Evolutionary conservation across 2,797 vertebrate species (phyloP).

Genomic region (Channa striata): DNA sequence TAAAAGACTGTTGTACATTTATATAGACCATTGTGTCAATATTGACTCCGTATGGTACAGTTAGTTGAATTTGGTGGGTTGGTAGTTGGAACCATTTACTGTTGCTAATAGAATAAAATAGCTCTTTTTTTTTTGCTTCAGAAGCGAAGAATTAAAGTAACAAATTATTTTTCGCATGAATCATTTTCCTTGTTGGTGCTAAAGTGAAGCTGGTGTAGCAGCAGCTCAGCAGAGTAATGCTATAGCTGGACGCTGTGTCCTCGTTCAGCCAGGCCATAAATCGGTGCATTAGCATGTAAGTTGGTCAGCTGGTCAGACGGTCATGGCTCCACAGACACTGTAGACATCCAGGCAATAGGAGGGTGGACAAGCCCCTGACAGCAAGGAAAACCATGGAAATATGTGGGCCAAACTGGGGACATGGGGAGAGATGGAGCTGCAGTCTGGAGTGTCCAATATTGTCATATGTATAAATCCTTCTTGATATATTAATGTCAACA

Average conservation of each 20-base stretch:
- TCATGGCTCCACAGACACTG: constrained; percentile 41
- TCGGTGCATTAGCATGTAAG: constrained; percentile 59
- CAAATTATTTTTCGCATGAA: constrained; percentile 20
- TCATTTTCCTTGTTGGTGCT: constrained; percentile 3
- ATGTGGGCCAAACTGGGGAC: constrained; percentile 69
- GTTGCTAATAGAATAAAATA: constrained; percentile 4
- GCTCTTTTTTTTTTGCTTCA: constrained; percentile 4
- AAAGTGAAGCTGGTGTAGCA: constrained; percentile 31
- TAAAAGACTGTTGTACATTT: not conserved
- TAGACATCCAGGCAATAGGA: constrained; percentile 31
- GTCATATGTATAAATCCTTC: not conserved
- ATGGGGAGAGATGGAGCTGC: constrained; percentile 38
- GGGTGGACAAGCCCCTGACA: constrained; percentile 57
- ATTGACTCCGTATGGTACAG: not conserved
- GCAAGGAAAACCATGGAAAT: constrained; percentile 76
- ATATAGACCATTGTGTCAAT: not conserved
- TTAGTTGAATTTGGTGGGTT: not conserved
- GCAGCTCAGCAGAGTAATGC: constrained; percentile 43
- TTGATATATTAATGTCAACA: constrained; percentile 3
- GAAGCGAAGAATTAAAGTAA: not conserved
- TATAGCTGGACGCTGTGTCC: constrained; percentile 39
- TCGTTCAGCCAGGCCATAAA: constrained; percentile 57
- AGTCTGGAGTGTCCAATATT: not conserved
- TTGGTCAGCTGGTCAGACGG: constrained; percentile 60
- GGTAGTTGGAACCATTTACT: not conserved